phyloP scores from a whole-genome alignment of 2,797 vertebrate species.

The Chrysocyon brachyurus region DNA sequence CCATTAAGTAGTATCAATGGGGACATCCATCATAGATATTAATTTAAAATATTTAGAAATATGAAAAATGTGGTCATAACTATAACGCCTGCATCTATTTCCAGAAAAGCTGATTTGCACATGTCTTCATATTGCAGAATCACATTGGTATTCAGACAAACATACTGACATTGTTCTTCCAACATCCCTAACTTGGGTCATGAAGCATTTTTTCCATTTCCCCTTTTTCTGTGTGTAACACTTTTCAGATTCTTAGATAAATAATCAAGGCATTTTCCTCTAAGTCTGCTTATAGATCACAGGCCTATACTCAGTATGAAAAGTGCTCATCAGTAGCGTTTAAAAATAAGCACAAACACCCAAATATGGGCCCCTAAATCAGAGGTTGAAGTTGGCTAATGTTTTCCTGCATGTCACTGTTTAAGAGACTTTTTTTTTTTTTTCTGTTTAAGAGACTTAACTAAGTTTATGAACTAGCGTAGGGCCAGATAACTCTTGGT shows the following conservation, averaged over 20 bases:
- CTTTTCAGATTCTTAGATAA: constrained; percentile 54
- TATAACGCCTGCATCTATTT: neutral
- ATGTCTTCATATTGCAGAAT: constrained; percentile 28
- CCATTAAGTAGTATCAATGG: constrained; percentile 18
- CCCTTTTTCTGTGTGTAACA: constrained; percentile 44
- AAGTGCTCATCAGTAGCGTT: neutral
- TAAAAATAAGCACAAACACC: neutral
- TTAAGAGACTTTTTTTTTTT: neutral
- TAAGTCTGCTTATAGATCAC: neutral
- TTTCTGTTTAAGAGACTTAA: neutral
- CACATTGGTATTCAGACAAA: neutral
- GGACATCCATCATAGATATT: neutral
- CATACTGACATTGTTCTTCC: neutral
- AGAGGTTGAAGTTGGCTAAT: constrained; percentile 10
- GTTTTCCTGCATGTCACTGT: constrained; percentile 24
- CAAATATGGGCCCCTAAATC: neutral
- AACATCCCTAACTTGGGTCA: neutral
- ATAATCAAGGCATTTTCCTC: constrained; percentile 21
- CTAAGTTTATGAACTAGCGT: constrained; percentile 7
- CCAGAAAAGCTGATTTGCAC: neutral
- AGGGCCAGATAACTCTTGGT: neutral
- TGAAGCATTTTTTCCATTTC: constrained; percentile 27
- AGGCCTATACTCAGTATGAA: neutral
- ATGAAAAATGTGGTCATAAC: neutral
- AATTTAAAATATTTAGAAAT: constrained; percentile 45